Percentiles rank a stretch among this genome's conserved stretches.
These are phyloP conservation scores for Takifugu flavidus DNA, from an alignment of 2,113 vertebrate genomes.

Conservation along the genomic window DNA sequence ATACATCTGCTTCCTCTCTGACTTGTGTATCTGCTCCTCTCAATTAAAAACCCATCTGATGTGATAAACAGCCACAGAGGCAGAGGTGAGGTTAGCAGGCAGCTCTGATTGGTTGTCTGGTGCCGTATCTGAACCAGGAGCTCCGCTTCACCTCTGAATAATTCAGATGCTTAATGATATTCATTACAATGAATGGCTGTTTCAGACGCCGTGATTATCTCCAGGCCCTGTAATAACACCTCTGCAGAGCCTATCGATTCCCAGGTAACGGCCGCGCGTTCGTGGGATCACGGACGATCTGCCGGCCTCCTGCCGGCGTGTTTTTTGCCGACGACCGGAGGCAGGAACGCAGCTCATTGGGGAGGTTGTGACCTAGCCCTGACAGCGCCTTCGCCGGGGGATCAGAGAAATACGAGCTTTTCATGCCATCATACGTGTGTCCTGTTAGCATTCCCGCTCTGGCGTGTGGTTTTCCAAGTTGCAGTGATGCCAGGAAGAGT, in stretches of 20 bases:
- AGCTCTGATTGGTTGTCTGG: constrained; percentile 8
- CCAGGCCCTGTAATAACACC: constrained; percentile 40
- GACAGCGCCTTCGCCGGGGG: not conserved
- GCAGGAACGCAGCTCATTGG: constrained; percentile 6
- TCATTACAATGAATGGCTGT: constrained; percentile 50
- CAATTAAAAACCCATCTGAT: constrained; percentile 9
- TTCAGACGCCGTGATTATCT: constrained; percentile 56
- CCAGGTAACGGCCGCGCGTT: constrained; percentile 24
- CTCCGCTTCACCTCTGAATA: constrained; percentile 46
- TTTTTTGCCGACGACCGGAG: constrained; percentile 30
- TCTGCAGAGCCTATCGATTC: constrained; percentile 58
- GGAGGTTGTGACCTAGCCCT: constrained; percentile 8
- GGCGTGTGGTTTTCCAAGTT: constrained; percentile 16
- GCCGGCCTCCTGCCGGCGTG: constrained; percentile 16
- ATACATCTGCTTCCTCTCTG: constrained; percentile 27
- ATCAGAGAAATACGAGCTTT: constrained; percentile 8
- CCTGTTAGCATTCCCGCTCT: constrained; percentile 26
- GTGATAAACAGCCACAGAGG: constrained; percentile 12
- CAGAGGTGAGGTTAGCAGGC: constrained; percentile 3
- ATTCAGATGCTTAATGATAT: constrained; percentile 51
- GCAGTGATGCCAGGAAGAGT: constrained; percentile 15
- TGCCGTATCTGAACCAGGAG: constrained; percentile 18
- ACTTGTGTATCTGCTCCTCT: constrained; percentile 6
- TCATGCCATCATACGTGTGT: constrained; percentile 23
- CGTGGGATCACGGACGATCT: constrained; percentile 16